Percentiles rank a stretch among this genome's conserved stretches.
Evolutionary conservation across 2,113 vertebrate genomes (phyloP).

Genomic region (Oenanthe oenanthe): DNA sequence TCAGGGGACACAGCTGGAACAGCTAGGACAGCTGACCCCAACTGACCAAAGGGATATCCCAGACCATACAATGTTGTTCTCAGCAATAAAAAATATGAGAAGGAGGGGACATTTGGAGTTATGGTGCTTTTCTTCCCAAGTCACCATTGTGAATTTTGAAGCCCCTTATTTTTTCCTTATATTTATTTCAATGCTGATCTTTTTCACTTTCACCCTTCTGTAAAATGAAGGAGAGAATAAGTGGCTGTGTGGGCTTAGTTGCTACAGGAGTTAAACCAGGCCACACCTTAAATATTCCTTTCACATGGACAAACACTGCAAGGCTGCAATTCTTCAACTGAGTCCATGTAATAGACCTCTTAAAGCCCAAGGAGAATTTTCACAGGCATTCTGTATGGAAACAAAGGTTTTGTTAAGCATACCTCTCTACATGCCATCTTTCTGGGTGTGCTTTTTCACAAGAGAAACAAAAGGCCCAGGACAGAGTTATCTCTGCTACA

Average conservation of each 20-base stretch:
- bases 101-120: neutral
- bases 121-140: neutral
- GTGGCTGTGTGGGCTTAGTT: fast-evolving
- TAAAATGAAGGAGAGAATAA: neutral
- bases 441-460: neutral
- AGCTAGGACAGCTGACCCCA: neutral
- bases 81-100: neutral
- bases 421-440: neutral
- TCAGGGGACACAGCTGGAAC: neutral
- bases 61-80: neutral
- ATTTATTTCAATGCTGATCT: neutral
- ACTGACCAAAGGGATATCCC: neutral
- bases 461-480: neutral
- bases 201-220: neutral
- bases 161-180: neutral
- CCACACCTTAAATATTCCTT: neutral
- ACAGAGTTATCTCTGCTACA: neutral
- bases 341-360: fast-evolving
- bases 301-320: neutral
- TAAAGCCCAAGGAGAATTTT: neutral
- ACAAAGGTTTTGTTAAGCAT: neutral
- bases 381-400: neutral
- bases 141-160: neutral
- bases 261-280: neutral
- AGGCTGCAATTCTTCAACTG: neutral